These are phyloP conservation scores for Dryobotodes eremita DNA, from an alignment of 2,888 invertebrate genomes.

Conservation along the genomic window DNA sequence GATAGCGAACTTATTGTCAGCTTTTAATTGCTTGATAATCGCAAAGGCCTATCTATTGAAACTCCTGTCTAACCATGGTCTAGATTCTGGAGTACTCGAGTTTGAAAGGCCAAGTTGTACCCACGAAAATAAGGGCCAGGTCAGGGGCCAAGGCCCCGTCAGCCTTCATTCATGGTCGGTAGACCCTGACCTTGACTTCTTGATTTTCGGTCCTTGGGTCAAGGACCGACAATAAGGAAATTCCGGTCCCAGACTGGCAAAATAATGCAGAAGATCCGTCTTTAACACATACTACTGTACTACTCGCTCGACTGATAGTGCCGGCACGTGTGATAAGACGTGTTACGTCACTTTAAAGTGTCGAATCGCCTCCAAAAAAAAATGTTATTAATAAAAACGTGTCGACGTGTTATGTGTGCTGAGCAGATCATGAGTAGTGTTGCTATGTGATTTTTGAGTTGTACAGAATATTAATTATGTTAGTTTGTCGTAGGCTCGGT, in stretches of 20 bases:
- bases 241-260: background rate
- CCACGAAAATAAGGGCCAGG: background rate
- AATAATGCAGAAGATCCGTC: background rate
- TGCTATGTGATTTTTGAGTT: slow-evolving; percentile 43
- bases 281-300: background rate
- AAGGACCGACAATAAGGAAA: background rate
- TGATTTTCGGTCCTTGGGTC: background rate
- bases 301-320: background rate
- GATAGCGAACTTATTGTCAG: background rate
- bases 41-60: background rate
- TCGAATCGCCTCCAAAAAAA: background rate
- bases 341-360: slow-evolving; percentile 38
- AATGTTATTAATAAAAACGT: slow-evolving; percentile 16
- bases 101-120: background rate
- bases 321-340: slow-evolving; percentile 23
- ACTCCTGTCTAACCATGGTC: background rate
- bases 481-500: background rate
- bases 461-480: slow-evolving; percentile 20
- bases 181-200: background rate
- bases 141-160: too few relatives aligned
- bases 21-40: background rate
- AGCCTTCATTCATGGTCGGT: background rate
- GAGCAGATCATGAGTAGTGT: slow-evolving; percentile 34
- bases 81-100: background rate
- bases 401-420: slow-evolving; percentile 7